These are phyloP conservation scores for Nesogale talazaci DNA, from an alignment of 2,113 vertebrate genomes.

Conservation along the genomic window DNA sequence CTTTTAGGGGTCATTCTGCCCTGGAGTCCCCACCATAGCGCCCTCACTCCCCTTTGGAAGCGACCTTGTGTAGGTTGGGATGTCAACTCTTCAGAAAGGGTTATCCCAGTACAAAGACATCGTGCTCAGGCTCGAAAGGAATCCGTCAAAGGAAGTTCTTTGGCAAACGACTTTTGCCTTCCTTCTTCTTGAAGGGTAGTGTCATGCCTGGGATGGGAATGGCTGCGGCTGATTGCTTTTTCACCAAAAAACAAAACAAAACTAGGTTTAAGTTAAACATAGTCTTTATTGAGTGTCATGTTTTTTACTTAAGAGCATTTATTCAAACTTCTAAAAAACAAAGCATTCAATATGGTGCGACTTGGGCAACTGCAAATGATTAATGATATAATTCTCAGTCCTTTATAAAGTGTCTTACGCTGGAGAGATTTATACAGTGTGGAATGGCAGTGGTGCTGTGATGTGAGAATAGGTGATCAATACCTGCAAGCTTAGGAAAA, in stretches of 20 bases:
- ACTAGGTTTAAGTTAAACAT: constrained; percentile 73
- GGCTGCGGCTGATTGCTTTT: not conserved
- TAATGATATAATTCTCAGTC: constrained; percentile 85
- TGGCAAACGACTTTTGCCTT: constrained; percentile 53
- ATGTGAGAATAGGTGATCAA: constrained; percentile 87
- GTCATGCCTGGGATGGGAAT: constrained; percentile 37
- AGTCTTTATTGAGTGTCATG: constrained; percentile 82
- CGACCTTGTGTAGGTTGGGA: not conserved
- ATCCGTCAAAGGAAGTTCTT: constrained; percentile 31
- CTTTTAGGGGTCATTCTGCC: not conserved
- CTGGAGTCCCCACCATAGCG: not conserved
- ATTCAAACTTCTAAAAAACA: constrained; percentile 86
- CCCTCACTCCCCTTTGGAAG: not conserved
- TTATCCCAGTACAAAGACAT: not conserved
- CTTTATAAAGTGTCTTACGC: constrained; percentile 85
- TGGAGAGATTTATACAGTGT: constrained; percentile 85
- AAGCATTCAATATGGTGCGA: constrained; percentile 81
- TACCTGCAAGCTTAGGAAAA: constrained; percentile 87
- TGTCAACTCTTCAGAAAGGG: not conserved
- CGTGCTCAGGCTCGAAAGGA: constrained; percentile 5
- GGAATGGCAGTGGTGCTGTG: constrained; percentile 81
- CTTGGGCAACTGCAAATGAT: constrained; percentile 84
- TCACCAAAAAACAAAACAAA: not conserved
- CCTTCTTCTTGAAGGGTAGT: constrained; percentile 60
- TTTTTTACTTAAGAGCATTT: constrained; percentile 85